Evolutionary conservation across 2,113 vertebrate genomes (phyloP), one percentile per base, ranked within the genome.

Genomic region (Loxodonta africana): DNA sequence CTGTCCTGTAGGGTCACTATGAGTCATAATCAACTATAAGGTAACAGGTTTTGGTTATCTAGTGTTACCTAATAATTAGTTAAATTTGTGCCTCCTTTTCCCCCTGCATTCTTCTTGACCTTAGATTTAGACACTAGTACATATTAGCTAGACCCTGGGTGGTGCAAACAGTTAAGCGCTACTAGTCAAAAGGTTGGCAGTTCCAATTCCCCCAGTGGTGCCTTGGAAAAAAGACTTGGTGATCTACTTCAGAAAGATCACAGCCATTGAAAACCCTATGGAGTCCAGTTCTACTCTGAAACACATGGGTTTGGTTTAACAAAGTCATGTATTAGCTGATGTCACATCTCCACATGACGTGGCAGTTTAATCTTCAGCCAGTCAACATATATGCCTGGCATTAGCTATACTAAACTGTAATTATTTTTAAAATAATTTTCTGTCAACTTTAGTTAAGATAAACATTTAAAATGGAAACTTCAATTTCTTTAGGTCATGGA

Each of bases 401-500:
- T 95, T 93, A 86, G 44, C 46, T 94, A 0, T 86, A 23, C 28
- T 83, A 83, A 69, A 53, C 26, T 82, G 0, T 74, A 83, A 74
- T 71, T 90, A 80, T 46, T 94, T 91, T 94, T 81, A 95, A 94
- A 26, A 95, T 91, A 73, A 89, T 91, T 74, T 46, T 93, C 48
- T 96, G 37, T 90, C 74, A 88, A 94, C 23, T 44, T 94, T 23
- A 94, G 33, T 67, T 88, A 94, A 96, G 46, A 62, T 87, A 74
- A 44, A 93, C 12, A 92, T 96, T 95, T 97, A 96, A 97, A 98
- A 95, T 97, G 30, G 93, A 97, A 97, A 83, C 86, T 97, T 87
- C 96, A 41, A 98, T 98, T 98, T 98, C 77, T 48, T 92, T 97
- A 99, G 99, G 99, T 99, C 84, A 99, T 99, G 98, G 98, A 99